Evolutionary conservation across 2,888 invertebrate genomes (phyloP).

Genomic region (Drosophila pseudotakahashii): DNA sequence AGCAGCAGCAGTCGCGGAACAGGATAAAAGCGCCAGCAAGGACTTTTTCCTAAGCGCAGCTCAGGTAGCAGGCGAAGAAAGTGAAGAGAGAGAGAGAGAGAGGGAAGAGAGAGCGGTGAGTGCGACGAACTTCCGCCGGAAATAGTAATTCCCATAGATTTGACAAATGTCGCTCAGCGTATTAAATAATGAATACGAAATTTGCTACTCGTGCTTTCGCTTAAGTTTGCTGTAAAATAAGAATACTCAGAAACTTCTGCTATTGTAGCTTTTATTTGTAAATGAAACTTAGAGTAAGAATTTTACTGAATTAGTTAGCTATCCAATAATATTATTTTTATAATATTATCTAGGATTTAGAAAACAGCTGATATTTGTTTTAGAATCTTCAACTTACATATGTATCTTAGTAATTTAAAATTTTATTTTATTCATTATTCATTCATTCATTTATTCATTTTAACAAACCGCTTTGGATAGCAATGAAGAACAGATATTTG

Average conservation of each 20-base stretch:
- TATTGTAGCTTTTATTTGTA: not conserved
- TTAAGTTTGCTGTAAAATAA: not conserved
- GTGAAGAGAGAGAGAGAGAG: not conserved
- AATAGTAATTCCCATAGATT: constrained; percentile 38
- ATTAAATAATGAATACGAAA: constrained; percentile 36
- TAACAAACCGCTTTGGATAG: not conserved
- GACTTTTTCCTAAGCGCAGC: constrained; percentile 24
- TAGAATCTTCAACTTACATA: no score
- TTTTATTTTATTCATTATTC: no score
- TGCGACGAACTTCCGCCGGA: constrained; percentile 30
- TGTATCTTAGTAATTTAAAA: no score
- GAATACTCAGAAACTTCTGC: not conserved
- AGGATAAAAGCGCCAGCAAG: constrained; percentile 26
- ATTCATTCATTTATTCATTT: no score
- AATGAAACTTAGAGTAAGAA: no score
- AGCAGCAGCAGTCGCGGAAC: constrained; percentile 28
- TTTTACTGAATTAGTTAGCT: no score
- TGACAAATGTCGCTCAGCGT: constrained; percentile 36
- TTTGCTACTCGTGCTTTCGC: constrained; percentile 2
- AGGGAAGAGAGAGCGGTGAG: not conserved
- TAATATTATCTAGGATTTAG: no score
- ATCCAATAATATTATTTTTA: no score
- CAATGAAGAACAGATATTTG: not conserved
- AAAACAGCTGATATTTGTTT: no score
- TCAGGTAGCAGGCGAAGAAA: constrained; percentile 17